Evolutionary conservation across 1,140 invertebrate species (phyloP).

Genomic region (Drosophila elegans): DNA sequence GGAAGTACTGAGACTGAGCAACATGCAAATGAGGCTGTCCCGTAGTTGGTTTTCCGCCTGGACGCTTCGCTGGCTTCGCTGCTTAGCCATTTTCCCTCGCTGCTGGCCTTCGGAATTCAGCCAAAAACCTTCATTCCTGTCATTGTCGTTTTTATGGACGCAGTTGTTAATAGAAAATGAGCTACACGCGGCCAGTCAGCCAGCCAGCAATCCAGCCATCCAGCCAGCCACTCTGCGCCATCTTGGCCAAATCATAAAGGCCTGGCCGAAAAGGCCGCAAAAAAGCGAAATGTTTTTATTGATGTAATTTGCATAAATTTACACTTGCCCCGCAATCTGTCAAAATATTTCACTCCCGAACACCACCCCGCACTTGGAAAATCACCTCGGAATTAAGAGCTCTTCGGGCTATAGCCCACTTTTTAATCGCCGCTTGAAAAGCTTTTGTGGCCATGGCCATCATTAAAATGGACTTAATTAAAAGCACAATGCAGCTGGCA

Average conservation of each 20-base stretch:
- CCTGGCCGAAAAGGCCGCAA: conserved; percentile 34
- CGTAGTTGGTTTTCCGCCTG: conserved; percentile 82
- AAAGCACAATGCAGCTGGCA: conserved; percentile 56
- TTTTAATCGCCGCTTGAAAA: conserved; percentile 50
- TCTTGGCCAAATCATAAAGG: conserved; percentile 79
- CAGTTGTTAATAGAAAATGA: conserved; percentile 83
- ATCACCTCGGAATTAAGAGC: conserved; percentile 7
- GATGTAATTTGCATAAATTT: conserved; percentile 83
- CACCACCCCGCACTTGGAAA: neutral
- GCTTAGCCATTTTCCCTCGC: conserved; percentile 35
- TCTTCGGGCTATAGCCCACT: conserved; percentile 1
- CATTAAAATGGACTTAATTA: conserved; percentile 78
- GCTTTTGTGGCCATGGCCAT: conserved; percentile 57
- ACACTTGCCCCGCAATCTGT: conserved; percentile 79
- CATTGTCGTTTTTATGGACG: conserved; percentile 74
- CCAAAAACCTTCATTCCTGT: conserved; percentile 26
- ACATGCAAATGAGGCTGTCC: conserved; percentile 80
- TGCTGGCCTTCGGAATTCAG: conserved; percentile 9
- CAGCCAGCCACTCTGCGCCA: conserved; percentile 26
- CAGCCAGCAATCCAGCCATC: conserved; percentile 7
- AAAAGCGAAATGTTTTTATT: conserved; percentile 80
- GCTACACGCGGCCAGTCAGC: conserved; percentile 65
- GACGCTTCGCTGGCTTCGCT: conserved; percentile 76
- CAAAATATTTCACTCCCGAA: conserved; percentile 61
- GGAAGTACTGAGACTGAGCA: conserved; percentile 6